These are phyloP conservation scores for Asarcornis scutulata DNA, from an alignment of 2,113 vertebrate genomes.

Conservation along the genomic window DNA sequence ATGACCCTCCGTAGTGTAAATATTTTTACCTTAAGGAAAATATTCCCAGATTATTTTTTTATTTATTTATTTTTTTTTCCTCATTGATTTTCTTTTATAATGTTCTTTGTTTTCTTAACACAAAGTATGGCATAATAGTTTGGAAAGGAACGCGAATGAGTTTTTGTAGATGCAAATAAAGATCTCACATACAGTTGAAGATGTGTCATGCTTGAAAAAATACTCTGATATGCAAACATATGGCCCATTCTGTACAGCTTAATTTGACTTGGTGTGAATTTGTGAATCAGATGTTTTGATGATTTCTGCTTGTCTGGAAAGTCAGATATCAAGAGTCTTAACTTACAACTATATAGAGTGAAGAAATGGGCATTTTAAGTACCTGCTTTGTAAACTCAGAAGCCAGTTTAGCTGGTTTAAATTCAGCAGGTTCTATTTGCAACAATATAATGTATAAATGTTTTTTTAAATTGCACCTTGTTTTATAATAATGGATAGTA, in stretches of 20 bases:
- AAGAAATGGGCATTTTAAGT: neutral
- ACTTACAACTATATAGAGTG: neutral
- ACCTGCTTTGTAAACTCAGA: conserved; percentile 7
- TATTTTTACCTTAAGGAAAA: neutral
- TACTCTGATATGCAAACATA: neutral
- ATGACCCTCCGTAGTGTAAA: neutral
- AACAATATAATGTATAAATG: neutral
- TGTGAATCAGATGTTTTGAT: neutral
- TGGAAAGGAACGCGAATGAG: neutral
- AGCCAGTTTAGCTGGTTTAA: neutral
- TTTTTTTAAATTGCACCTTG: conserved; percentile 49
- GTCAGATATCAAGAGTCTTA: neutral
- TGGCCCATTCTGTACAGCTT: neutral
- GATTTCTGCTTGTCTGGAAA: neutral
- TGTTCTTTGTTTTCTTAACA: neutral
- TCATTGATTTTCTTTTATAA: neutral
- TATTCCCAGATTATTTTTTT: neutral
- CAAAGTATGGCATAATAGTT: neutral
- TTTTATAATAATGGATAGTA: conserved; percentile 37
- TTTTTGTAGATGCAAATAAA: neutral
- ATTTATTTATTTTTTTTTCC: too few species aligned
- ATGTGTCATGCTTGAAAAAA: neutral
- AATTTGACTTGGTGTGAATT: neutral
- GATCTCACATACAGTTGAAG: neutral
- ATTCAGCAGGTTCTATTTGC: conserved; percentile 26